Conservation (phyloP, 64 coral and sea anemone genomes). For the Stichodactyla helianthus region DNA sequence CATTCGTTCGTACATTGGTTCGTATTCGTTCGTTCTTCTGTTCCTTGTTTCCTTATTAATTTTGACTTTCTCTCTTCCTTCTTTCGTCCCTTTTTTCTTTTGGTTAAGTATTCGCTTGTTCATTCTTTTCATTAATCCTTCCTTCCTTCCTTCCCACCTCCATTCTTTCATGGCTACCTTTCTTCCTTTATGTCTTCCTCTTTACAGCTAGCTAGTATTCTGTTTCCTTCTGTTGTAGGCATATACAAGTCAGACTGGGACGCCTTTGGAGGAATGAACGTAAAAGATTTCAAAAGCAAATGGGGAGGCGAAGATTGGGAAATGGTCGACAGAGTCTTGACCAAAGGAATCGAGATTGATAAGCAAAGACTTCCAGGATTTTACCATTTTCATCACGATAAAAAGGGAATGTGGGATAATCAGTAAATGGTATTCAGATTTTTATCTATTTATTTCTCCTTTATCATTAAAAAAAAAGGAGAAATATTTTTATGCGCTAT, state of each 20-base stretch:
- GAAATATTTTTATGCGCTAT: too few species aligned
- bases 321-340: slow-evolving; percentile 64
- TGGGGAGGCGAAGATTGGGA: slow-evolving; percentile 93
- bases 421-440: background rate
- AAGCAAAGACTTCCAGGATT: slow-evolving; percentile 64
- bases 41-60: too few species aligned
- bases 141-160: background rate
- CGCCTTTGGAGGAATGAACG: slow-evolving; percentile 74
- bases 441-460: too few species aligned
- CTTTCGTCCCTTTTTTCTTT: too few species aligned
- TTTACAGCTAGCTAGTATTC: too few species aligned
- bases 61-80: too few species aligned
- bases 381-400: slow-evolving; percentile 78
- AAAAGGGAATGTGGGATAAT: slow-evolving; percentile 73
- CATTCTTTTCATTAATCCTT: background rate
- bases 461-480: too few species aligned
- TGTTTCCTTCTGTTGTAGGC: slow-evolving; percentile 17
- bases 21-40: too few species aligned
- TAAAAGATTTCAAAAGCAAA: slow-evolving; percentile 50
- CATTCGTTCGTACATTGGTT: too few species aligned
- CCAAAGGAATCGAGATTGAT: slow-evolving; percentile 61
- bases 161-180: too few species aligned
- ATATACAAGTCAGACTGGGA: slow-evolving; percentile 83
- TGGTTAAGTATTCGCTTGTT: too few species aligned
- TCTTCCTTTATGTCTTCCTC: too few species aligned